Evolutionary conservation across 2,797 vertebrate genomes (phyloP).

Genomic region (Acanthis flammea): DNA sequence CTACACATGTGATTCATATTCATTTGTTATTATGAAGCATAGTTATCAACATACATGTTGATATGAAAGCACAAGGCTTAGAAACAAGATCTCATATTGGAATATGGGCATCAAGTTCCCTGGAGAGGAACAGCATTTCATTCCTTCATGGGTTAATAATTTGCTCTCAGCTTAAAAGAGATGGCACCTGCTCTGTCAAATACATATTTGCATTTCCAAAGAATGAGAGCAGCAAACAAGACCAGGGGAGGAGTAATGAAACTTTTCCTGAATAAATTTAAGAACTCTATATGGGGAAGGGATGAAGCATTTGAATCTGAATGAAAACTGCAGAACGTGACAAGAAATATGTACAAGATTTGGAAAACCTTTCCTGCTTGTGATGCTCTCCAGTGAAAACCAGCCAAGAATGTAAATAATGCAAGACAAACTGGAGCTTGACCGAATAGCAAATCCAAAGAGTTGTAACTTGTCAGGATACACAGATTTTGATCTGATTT

Average conservation of each 20-base stretch:
- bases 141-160: neutral
- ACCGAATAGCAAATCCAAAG: neutral
- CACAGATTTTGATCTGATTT: neutral
- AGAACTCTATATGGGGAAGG: neutral
- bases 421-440: neutral
- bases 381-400: neutral
- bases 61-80: neutral
- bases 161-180: neutral
- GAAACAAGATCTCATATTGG: neutral
- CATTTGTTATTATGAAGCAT: neutral
- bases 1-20: neutral
- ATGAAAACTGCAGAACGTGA: conserved; percentile 29
- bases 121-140: neutral
- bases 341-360: conserved; percentile 13
- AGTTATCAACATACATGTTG: neutral
- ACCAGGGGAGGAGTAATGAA: conserved; percentile 19
- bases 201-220: conserved; percentile 58
- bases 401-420: neutral
- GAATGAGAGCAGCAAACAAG: conserved; percentile 37
- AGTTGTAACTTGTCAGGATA: neutral
- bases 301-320: conserved; percentile 48
- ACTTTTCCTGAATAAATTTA: conserved; percentile 56
- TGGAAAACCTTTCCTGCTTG: conserved; percentile 7
- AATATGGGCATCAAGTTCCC: neutral
- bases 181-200: conserved; percentile 48